Conservation (phyloP, 1,140 invertebrate species). For the Globodera rostochiensis region DNA sequence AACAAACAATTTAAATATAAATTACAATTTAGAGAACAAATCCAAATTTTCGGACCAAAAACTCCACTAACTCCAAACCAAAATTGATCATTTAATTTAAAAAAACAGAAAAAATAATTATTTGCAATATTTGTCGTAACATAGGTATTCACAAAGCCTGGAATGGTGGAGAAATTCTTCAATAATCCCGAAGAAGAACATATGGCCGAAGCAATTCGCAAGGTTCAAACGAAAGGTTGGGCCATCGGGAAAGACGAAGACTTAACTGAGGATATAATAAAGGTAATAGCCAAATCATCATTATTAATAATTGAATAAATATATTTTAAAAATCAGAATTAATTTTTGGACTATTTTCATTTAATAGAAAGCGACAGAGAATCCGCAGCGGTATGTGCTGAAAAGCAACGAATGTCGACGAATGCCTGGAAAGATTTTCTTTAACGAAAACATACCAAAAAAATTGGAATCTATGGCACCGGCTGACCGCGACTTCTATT, state of each 20-base stretch:
- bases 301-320: neutral
- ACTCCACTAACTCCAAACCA: neutral
- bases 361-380: neutral
- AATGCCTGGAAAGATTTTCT: neutral
- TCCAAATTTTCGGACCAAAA: neutral
- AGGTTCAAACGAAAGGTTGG: neutral
- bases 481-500: neutral
- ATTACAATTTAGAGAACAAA: neutral
- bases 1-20: neutral
- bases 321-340: neutral
- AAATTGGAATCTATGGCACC: neutral
- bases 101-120: neutral
- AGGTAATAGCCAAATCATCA: neutral
- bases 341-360: neutral
- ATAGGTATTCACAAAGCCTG: neutral
- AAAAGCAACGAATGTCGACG: neutral
- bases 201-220: neutral
- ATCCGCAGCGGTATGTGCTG: neutral
- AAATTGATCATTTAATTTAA: neutral
- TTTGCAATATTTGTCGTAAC: neutral
- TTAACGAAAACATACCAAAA: neutral
- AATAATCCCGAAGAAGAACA: neutral
- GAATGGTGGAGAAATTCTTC: neutral
- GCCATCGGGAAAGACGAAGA: neutral
- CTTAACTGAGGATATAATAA: neutral